Conservation (phyloP, 2,888 invertebrate genomes). For the Tribolium freemani region DNA sequence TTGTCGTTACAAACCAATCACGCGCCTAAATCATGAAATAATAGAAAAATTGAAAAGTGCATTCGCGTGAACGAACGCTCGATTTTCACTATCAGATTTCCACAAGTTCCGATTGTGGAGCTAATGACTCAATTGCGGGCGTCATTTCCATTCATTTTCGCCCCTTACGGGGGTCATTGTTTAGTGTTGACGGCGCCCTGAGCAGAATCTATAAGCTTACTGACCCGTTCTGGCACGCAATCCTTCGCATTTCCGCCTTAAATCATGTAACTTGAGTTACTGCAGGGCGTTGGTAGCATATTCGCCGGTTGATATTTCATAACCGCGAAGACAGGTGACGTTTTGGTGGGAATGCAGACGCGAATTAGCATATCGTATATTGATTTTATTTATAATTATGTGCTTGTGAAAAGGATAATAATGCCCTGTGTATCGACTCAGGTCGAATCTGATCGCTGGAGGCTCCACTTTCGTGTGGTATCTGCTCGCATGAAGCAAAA, state of each 20-base stretch:
- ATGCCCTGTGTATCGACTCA: neutral
- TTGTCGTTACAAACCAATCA: slow-evolving; percentile 19
- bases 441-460: neutral
- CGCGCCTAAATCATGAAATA: slow-evolving; percentile 10
- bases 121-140: slow-evolving; percentile 65
- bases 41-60: slow-evolving; percentile 34
- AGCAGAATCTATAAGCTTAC: slow-evolving; percentile 50
- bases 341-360: neutral
- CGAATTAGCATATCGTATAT: neutral
- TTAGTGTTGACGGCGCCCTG: slow-evolving; percentile 53
- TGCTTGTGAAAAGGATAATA: neutral
- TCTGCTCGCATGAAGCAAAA: neutral
- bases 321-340: neutral
- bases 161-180: slow-evolving; percentile 42
- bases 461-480: neutral
- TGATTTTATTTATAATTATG: neutral
- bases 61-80: slow-evolving; percentile 28
- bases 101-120: slow-evolving; percentile 56
- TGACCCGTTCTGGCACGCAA: slow-evolving; percentile 48
- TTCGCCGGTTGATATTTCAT: neutral
- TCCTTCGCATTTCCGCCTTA: slow-evolving; percentile 39
- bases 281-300: slow-evolving; percentile 23
- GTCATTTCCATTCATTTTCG: slow-evolving; percentile 56
- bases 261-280: slow-evolving; percentile 30
- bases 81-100: slow-evolving; percentile 56